Evolutionary conservation across 2,888 invertebrate genomes (phyloP).

Genomic region (Halictus ligatus): DNA sequence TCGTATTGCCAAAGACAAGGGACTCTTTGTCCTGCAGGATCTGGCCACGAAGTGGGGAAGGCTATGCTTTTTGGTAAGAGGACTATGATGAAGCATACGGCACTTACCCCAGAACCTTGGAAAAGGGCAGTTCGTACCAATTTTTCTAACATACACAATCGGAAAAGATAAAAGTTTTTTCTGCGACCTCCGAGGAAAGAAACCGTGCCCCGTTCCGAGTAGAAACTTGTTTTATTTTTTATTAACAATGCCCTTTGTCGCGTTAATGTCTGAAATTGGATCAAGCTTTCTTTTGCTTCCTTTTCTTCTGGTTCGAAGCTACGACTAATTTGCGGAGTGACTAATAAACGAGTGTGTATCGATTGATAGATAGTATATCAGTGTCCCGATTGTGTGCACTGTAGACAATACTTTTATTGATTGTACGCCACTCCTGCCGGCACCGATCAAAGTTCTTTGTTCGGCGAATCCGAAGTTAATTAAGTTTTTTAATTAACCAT

Average conservation of each 20-base stretch:
- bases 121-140: too few relatives aligned
- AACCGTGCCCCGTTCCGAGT: not conserved
- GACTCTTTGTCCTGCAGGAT: too few relatives aligned
- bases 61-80: too few relatives aligned
- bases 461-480: not conserved
- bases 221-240: not conserved
- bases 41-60: too few relatives aligned
- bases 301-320: not conserved
- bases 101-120: too few relatives aligned
- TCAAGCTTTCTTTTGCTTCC: not conserved
- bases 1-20: too few relatives aligned
- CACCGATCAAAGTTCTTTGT: slow-evolving; percentile 15
- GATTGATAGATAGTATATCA: slow-evolving; percentile 8
- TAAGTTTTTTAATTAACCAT: slow-evolving; percentile 1
- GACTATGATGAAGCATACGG: too few relatives aligned
- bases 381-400: not conserved
- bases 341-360: not conserved
- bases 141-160: too few relatives aligned
- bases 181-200: not conserved
- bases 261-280: not conserved
- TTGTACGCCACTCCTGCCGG: slow-evolving; percentile 27
- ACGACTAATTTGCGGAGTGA: not conserved
- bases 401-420: slow-evolving; percentile 23
- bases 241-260: not conserved
- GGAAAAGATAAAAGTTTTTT: not conserved